Conservation (phyloP, 2,113 vertebrate species). For the Lasiurus cinereus region DNA sequence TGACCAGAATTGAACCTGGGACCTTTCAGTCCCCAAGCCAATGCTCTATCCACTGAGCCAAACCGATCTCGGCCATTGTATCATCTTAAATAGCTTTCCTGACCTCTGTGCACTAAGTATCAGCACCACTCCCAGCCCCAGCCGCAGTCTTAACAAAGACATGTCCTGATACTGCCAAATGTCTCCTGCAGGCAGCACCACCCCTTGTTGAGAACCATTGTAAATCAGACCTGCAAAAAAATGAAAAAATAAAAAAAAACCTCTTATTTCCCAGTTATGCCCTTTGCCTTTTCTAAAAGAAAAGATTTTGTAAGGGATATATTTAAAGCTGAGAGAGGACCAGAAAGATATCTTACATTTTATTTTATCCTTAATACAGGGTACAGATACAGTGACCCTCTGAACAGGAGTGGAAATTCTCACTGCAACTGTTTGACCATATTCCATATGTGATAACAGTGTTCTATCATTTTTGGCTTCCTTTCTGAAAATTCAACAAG, state of each 20-base stretch:
- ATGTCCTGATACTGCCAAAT: neutral
- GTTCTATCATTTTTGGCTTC: conserved; percentile 10
- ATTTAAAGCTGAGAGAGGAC: neutral
- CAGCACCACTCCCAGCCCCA: neutral
- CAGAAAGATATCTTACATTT: neutral
- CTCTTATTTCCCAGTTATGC: neutral
- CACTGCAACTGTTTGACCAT: conserved; percentile 6
- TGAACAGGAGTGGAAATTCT: neutral
- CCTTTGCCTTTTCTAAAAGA: neutral
- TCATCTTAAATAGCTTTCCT: neutral
- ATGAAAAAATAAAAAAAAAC: neutral
- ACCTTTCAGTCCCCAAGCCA: too few species aligned
- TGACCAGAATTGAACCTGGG: too few species aligned
- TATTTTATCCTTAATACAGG: neutral
- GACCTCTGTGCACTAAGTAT: neutral
- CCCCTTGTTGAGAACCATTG: neutral
- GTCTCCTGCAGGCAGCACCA: neutral
- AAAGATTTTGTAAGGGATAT: neutral
- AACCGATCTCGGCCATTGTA: neutral
- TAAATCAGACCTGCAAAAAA: neutral
- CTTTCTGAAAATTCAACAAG: neutral
- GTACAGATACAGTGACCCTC: neutral
- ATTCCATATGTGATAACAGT: neutral
- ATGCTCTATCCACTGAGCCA: too few species aligned
- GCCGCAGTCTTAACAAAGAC: neutral